Evolutionary conservation across 2,797 vertebrate species (phyloP).

Genomic region (Oreortyx pictus): DNA sequence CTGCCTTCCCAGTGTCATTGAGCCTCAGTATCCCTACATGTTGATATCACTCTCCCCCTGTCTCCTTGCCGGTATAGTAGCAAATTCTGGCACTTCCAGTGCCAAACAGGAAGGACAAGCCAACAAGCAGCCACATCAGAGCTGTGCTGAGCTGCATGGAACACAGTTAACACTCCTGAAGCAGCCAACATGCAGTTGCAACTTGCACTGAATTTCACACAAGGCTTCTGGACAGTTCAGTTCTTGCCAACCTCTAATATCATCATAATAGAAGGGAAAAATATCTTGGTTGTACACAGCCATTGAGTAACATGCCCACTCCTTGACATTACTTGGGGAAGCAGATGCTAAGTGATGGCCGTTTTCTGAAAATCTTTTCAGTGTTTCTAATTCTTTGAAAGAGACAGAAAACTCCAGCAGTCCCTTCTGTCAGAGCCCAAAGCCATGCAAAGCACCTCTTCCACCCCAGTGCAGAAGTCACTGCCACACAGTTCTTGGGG

Average conservation of each 20-base stretch:
- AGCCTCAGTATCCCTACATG: neutral
- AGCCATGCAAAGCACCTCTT: neutral
- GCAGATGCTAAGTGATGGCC: neutral
- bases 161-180: neutral
- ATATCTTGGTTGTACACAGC: neutral
- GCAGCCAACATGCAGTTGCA: neutral
- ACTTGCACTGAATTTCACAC: conserved; percentile 42
- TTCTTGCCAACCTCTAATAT: conserved; percentile 50
- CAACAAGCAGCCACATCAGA: neutral
- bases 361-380: neutral
- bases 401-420: neutral
- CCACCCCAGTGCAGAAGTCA: neutral
- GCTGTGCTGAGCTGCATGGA: neutral
- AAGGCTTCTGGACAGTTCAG: conserved; percentile 24
- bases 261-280: neutral
- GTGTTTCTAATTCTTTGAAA: neutral
- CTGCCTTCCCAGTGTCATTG: rapidly evolving
- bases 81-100: neutral
- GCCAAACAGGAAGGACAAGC: neutral
- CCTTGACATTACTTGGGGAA: neutral
- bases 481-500: rapidly evolving
- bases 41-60: neutral
- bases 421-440: neutral
- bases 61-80: neutral
- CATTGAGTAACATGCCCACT: rapidly evolving